Base-by-base conservation (phyloP, 2,113 vertebrate species). In the Aplodontia rufa region DNA sequence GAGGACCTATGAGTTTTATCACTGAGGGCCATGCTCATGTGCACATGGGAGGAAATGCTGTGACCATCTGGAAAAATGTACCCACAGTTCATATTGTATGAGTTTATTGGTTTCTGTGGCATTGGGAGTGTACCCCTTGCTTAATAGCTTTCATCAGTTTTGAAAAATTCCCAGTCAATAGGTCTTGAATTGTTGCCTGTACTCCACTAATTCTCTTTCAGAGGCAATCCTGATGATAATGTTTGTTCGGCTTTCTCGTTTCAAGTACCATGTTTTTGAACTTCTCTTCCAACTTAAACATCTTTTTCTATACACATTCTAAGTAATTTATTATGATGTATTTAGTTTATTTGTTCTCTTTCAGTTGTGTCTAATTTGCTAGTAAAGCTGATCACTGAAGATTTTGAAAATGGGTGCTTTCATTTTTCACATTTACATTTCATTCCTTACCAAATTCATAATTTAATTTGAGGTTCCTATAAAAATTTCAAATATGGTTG, bases 401-500 rank as follows among this genome's bases (percentile, higher is more conserved):
- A 79, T 26, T 60, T 90, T 78, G 47, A 66, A 94, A 94, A 91
- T 4, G 68, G 49, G 4, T 42, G 8, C 17, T 68, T 75, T 42
- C 49, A 68, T 71, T 89, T 91, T 91, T 94, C 78, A 93, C 60
- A 72, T 78, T 60, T 80, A 32, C 40, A 51, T 35, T 92, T 83
- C 62, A 6, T 62, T 90, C 58, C 81, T 90, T 45, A 86, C 17
- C 55, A 74, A 62, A 60, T 68, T 60, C 60, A 7, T 12, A 69
- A 40, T 49, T 82, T 55, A 49, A 55, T 72, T 81, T 72, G 37
- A 47, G 47, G 10, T 89, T 83, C 42, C 74, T 60, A 68, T 64
- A 58, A 68, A 89, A 75, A 47, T 13, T 26, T 82, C 32, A 51
- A 64, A 2, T 47, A 22, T 72, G 9, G n/a, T n/a, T n/a, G n/a